Percentiles rank a stretch among this genome's conserved stretches.
phyloP scores from a whole-genome alignment of 92 coral and sea anemone genomes.

The Muricea muricata region DNA sequence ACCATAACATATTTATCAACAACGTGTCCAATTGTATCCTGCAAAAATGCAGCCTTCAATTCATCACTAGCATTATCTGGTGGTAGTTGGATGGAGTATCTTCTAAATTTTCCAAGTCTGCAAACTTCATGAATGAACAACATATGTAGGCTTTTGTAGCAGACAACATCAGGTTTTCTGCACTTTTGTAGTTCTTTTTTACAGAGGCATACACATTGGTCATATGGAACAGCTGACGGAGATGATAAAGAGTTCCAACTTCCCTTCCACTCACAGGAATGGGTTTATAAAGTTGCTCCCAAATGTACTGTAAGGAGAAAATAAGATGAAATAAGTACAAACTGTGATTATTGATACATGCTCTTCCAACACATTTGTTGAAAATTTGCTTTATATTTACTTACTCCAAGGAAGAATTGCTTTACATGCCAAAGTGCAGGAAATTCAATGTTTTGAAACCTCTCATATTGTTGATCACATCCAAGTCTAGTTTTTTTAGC shows the following conservation, averaged over 20 bases:
- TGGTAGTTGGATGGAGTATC: slow-evolving; percentile 16
- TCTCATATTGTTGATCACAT: slow-evolving; percentile 60
- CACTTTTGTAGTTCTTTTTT: slow-evolving; percentile 17
- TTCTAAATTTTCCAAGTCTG: slow-evolving; percentile 7
- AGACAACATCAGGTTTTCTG: not conserved
- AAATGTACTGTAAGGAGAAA: slow-evolving; percentile 13
- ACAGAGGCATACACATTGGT: slow-evolving; percentile 43
- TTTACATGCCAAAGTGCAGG: slow-evolving; percentile 73
- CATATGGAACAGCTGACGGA: slow-evolving; percentile 61
- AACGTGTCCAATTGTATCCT: too few species aligned
- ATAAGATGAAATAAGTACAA: not conserved
- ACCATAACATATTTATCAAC: too few species aligned
- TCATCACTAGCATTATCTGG: too few species aligned
- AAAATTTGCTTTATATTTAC: too few species aligned
- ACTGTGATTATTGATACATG: not conserved
- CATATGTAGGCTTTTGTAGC: slow-evolving; percentile 27
- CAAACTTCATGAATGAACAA: slow-evolving; percentile 25
- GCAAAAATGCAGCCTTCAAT: too few species aligned
- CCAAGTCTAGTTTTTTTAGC: slow-evolving; percentile 67
- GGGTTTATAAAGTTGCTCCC: slow-evolving; percentile 28
- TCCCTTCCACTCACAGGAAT: slow-evolving; percentile 44
- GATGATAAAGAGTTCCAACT: slow-evolving; percentile 64
- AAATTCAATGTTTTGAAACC: too few species aligned
- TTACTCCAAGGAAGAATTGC: slow-evolving; percentile 70
- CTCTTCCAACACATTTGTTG: too few species aligned